Conservation (phyloP, 2,797 vertebrate species). For the Cyprinodon diabolis region DNA sequence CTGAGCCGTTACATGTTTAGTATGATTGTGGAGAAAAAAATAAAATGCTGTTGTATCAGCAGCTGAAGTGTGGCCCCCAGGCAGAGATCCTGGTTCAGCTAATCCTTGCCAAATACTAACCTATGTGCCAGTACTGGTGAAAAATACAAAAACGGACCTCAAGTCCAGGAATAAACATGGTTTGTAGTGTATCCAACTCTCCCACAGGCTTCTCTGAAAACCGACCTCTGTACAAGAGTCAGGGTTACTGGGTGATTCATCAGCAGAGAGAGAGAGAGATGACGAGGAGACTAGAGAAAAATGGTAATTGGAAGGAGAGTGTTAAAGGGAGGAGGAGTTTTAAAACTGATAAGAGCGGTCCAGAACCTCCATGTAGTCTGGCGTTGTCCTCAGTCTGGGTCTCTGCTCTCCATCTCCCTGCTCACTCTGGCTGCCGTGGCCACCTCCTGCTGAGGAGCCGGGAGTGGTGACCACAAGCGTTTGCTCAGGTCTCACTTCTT, state of each 20-base stretch:
- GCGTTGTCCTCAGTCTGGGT: conserved; percentile 96
- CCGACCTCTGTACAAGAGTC: conserved; percentile 72
- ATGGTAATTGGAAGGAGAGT: conserved; percentile 32
- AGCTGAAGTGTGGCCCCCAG: conserved; percentile 65
- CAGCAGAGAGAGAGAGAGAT: conserved; percentile 50
- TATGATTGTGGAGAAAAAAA: conserved; percentile 43
- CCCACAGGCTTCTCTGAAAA: conserved; percentile 66
- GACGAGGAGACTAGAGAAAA: conserved; percentile 58
- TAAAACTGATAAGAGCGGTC: conserved; percentile 98
- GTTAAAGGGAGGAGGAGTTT: conserved; percentile 38
- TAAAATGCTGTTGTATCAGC: conserved; percentile 53
- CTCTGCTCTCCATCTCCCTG: conserved; percentile 89
- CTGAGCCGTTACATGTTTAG: conserved; percentile 40
- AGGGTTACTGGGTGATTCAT: conserved; percentile 73
- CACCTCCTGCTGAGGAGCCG: conserved; percentile 80
- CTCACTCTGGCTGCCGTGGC: conserved; percentile 87
- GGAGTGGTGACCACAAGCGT: conserved; percentile 87
- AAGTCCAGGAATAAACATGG: conserved; percentile 74
- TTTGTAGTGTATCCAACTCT: conserved; percentile 61
- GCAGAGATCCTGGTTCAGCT: conserved; percentile 68
- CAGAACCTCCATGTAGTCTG: conserved; percentile 99
- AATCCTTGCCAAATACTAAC: conserved; percentile 68
- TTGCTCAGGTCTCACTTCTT: conserved; percentile 90
- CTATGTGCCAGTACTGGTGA: conserved; percentile 56
- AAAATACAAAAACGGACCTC: conserved; percentile 70